Conservation (phyloP, 2,888 invertebrate genomes). For the Sericinus montela region DNA sequence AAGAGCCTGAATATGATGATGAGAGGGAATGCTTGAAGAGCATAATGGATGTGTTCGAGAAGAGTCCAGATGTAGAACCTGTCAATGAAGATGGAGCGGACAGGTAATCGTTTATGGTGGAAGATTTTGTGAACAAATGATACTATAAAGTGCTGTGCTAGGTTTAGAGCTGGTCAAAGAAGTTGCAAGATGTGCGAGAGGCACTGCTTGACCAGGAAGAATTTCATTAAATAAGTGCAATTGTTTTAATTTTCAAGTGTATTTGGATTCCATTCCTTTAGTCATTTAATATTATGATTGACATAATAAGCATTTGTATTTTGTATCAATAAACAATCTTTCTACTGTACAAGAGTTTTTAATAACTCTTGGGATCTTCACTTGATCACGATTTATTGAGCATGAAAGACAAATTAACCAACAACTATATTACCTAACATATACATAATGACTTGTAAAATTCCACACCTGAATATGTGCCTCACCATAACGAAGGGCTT, state of each 20-base stretch:
- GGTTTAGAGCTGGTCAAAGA: neutral
- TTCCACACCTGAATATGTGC: too few species aligned
- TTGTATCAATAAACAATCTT: neutral
- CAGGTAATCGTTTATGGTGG: slow-evolving; percentile 35
- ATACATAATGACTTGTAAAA: too few species aligned
- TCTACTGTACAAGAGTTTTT: neutral
- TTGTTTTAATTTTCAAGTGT: too few species aligned
- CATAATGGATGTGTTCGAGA: slow-evolving; percentile 32
- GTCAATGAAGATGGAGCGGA: slow-evolving; percentile 41
- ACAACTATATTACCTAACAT: too few species aligned
- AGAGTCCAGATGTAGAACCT: slow-evolving; percentile 24
- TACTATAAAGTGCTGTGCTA: neutral
- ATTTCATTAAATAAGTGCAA: too few species aligned
- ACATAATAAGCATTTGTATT: neutral
- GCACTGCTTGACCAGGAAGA: neutral
- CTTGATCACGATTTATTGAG: too few species aligned
- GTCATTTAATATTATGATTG: too few species aligned
- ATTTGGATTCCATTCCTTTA: too few species aligned
- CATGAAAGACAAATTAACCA: too few species aligned
- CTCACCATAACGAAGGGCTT: too few species aligned
- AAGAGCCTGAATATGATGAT: slow-evolving; percentile 42
- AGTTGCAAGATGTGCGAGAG: neutral
- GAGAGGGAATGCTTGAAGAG: slow-evolving; percentile 50
- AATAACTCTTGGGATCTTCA: too few species aligned
- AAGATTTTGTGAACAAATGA: neutral